Conservation (phyloP, 1,140 invertebrate species). For the Ceratitis capitata region DNA sequence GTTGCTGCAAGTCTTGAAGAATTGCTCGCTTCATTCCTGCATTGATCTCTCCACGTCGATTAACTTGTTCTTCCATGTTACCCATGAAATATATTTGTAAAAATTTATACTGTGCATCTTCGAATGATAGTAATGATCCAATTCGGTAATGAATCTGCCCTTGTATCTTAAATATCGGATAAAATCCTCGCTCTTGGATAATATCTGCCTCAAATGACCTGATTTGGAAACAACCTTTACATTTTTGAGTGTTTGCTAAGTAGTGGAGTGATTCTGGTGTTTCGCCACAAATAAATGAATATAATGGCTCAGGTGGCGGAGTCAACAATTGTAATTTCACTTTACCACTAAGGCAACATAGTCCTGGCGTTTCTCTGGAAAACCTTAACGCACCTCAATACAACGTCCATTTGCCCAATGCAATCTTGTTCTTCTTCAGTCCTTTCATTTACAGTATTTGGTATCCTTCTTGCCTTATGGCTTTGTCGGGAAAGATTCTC, state of each 20-base stretch:
- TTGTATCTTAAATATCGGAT: constrained; percentile 47
- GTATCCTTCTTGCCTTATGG: no score
- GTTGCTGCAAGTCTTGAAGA: constrained; percentile 6
- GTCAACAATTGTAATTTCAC: constrained; percentile 46
- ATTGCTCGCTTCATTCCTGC: constrained; percentile 3
- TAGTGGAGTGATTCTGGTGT: constrained; percentile 60
- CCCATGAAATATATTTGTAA: constrained; percentile 36
- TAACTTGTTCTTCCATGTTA: constrained; percentile 27
- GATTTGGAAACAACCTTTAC: constrained; percentile 31
- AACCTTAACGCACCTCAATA: no score
- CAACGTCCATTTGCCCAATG: no score
- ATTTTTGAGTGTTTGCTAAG: constrained; percentile 52
- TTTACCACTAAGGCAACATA: constrained; percentile 43
- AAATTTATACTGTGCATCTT: not conserved
- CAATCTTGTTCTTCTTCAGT: no score
- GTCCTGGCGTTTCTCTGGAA: no score
- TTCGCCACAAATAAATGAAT: constrained; percentile 60
- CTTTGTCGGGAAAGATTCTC: no score
- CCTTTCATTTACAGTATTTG: no score
- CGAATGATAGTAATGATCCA: no score
- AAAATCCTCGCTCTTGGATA: constrained; percentile 46
- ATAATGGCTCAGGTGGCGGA: constrained; percentile 45
- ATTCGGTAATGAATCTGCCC: constrained; percentile 9
- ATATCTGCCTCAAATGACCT: constrained; percentile 24
- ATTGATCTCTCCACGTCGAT: no score